Base-by-base conservation (phyloP, 2,888 invertebrate species). In the Phortica magna region DNA sequence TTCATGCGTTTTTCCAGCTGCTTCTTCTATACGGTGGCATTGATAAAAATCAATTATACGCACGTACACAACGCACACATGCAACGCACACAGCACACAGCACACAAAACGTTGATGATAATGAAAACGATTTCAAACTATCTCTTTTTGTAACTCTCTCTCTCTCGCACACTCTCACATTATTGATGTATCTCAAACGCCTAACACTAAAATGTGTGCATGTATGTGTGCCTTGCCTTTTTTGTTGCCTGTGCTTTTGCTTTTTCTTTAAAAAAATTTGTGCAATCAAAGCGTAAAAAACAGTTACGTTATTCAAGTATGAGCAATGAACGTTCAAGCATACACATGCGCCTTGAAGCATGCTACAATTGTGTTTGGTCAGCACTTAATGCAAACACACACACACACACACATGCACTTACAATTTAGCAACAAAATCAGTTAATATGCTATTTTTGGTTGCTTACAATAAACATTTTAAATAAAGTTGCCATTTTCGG, bases 31-130 rank as follows among this genome's bases (percentile, higher is more conserved):
- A 4, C 31, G 2, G 31, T 68, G 68, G 43, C 68, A 68, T 43
- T 68, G 68, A 68, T 48, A 22, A 48, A 68, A 68, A 68, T 68
- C 68, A 68, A 68, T 9, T 17, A 22, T 53, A 22, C 53, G 14
- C 19, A n/a, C 19, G 53, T 68, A 71, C 74, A 41, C 65, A 68
- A 41, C 43, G 42, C 42, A 41, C 12, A n/a, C n/a, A n/a, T n/a
- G n/a, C n/a, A n/a, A n/a, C n/a, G n/a, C n/a, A n/a, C n/a, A n/a
- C n/a, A n/a, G n/a, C n/a, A n/a, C n/a, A n/a, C n/a, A n/a, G n/a
- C n/a, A n/a, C n/a, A n/a, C n/a, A n/a, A n/a, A n/a, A n/a, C n/a
- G n/a, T n/a, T n/a, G n/a, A n/a, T n/a, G n/a, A n/a, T n/a, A n/a
- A n/a, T n/a, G n/a, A n/a, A n/a, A n/a, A n/a, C n/a, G n/a, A n/a